A percentile compares a stretch with the other conserved stretches of the same genome.
Evolutionary conservation across 1,140 invertebrate genomes (phyloP).

Genomic region (Choristoneura fumiferana): DNA sequence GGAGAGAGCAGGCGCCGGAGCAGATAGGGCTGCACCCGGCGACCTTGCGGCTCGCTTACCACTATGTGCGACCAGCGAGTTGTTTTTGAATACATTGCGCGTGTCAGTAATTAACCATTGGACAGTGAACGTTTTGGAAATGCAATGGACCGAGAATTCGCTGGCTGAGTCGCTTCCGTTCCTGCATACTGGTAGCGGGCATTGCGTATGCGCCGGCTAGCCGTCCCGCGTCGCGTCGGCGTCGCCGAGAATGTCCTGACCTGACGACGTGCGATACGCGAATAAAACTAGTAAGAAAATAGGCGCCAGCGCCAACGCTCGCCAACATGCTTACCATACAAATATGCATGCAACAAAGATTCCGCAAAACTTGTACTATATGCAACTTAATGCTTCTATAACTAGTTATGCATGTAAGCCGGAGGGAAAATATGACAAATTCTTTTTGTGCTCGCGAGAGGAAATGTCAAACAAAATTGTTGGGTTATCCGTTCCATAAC

Average conservation of each 20-base stretch:
- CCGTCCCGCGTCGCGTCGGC: conserved; percentile 28
- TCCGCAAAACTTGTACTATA: not conserved
- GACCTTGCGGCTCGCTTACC: conserved; percentile 48
- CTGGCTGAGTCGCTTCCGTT: no score
- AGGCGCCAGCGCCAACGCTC: conserved; percentile 35
- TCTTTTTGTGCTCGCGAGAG: no score
- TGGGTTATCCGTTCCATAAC: no score
- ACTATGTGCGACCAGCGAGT: no score
- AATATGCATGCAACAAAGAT: conserved; percentile 41
- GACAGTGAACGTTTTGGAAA: no score
- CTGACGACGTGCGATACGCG: conserved; percentile 47
- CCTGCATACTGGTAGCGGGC: no score
- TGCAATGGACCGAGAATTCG: no score
- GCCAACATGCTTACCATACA: conserved; percentile 26
- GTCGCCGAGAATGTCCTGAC: conserved; percentile 28
- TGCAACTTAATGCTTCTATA: not conserved
- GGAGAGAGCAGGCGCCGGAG: conserved; percentile 42
- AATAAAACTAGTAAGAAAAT: conserved; percentile 55
- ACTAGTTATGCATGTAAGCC: no score
- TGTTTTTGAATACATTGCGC: no score
- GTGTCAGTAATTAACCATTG: no score
- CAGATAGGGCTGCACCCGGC: conserved; percentile 62
- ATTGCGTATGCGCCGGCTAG: conserved; percentile 59
- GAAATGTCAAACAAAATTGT: no score
- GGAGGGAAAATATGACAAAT: no score